Conservation (phyloP, 2,113 vertebrate genomes). For the Neodontobutis hainanensis region DNA sequence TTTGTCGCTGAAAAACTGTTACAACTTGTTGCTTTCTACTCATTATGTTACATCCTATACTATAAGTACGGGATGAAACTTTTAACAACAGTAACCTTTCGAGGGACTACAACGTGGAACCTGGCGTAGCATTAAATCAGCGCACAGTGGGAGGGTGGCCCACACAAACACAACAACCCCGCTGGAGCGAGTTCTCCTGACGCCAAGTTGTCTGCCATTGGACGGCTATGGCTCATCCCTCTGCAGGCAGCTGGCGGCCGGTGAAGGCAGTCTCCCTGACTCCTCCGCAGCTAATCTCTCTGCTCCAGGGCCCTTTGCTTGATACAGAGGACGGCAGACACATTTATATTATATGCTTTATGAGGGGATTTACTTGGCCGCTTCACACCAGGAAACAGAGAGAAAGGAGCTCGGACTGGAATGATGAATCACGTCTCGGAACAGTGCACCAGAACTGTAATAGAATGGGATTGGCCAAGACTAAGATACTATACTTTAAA, state of each 20-base stretch:
- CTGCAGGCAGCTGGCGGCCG: constrained; percentile 56
- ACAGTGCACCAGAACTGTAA: constrained; percentile 12
- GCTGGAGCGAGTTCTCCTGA: constrained; percentile 57
- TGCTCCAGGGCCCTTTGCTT: constrained; percentile 53
- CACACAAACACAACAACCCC: constrained; percentile 54
- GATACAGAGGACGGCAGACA: constrained; percentile 50
- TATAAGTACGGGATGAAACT: background rate
- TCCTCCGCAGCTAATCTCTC: constrained; percentile 72
- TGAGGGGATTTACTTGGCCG: constrained; percentile 51
- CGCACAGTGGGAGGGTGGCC: constrained; percentile 48
- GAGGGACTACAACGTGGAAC: constrained; percentile 33
- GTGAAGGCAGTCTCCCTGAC: constrained; percentile 57
- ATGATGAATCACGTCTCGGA: constrained; percentile 29
- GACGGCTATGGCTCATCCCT: constrained; percentile 68
- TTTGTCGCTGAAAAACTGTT: background rate
- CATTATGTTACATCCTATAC: constrained; percentile 14
- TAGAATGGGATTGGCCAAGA: background rate
- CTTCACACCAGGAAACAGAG: constrained; percentile 41
- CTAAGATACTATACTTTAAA: too few species aligned
- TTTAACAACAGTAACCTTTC: constrained; percentile 5
- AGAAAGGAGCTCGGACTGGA: constrained; percentile 35
- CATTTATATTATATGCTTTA: constrained; percentile 60
- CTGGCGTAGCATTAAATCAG: constrained; percentile 48
- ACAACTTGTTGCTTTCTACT: constrained; percentile 16
- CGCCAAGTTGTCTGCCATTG: constrained; percentile 67